Evolutionary conservation across 2,797 vertebrate species (phyloP).

Genomic region (Acanthiza pusilla): DNA sequence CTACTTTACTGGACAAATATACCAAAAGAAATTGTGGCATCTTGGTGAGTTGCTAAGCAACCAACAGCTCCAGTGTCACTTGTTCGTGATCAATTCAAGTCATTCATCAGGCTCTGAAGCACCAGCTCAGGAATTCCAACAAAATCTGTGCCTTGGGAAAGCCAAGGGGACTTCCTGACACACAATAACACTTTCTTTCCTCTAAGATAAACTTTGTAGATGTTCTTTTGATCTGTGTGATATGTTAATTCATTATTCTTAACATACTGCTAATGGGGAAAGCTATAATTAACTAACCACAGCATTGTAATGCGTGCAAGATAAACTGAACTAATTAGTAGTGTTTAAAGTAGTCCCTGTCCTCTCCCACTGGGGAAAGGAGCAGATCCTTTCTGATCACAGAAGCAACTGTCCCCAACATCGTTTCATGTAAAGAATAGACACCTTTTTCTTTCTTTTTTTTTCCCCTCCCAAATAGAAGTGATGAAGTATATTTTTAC

Average conservation of each 20-base stretch:
- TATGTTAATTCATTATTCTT: slow-evolving; percentile 74
- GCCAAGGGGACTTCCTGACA: slow-evolving; percentile 67
- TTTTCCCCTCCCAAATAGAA: not conserved
- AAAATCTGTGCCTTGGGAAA: slow-evolving; percentile 66
- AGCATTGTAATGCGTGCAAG: slow-evolving; percentile 39
- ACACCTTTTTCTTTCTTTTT: not conserved
- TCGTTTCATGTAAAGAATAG: not conserved
- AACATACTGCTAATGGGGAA: slow-evolving; percentile 68
- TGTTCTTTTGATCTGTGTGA: slow-evolving; percentile 69
- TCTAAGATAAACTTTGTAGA: slow-evolving; percentile 72
- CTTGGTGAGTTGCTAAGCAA: slow-evolving; percentile 78
- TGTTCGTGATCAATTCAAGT: slow-evolving; percentile 70
- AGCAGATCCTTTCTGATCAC: not conserved
- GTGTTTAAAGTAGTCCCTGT: slow-evolving; percentile 68
- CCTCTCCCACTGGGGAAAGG: slow-evolving; percentile 34
- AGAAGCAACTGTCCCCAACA: not conserved
- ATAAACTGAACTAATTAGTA: slow-evolving; percentile 73
- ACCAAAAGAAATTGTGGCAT: slow-evolving; percentile 73
- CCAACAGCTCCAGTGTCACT: slow-evolving; percentile 63
- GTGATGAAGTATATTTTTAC: not conserved
- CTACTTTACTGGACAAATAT: slow-evolving; percentile 70
- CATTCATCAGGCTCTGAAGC: slow-evolving; percentile 70
- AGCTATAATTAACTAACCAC: slow-evolving; percentile 73
- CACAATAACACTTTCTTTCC: slow-evolving; percentile 69
- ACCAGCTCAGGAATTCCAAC: slow-evolving; percentile 67